phyloP scores from a whole-genome alignment of 2,113 vertebrate species.

The Pycnonotus jocosus region DNA sequence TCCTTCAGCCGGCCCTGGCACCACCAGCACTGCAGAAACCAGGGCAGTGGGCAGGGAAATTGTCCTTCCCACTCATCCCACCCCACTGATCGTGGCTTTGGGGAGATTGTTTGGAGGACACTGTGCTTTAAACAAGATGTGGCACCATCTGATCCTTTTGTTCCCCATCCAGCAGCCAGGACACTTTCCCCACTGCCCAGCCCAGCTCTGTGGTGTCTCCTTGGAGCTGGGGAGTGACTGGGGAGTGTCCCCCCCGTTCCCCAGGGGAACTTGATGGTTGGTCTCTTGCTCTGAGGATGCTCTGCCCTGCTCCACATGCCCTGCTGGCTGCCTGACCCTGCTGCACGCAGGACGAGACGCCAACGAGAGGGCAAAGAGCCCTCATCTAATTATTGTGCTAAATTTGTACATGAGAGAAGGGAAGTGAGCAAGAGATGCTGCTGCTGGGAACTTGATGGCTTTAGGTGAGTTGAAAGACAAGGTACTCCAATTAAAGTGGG shows the following conservation, averaged over 20 bases:
- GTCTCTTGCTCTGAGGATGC: too few relatives aligned
- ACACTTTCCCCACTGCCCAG: not conserved
- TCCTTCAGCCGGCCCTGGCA: accelerated
- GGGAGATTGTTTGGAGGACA: not conserved
- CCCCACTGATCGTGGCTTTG: accelerated
- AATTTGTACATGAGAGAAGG: not conserved
- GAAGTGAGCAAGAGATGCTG: not conserved
- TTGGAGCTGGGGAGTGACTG: not conserved
- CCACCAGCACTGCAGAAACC: not conserved
- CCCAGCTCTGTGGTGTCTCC: accelerated
- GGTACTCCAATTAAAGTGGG: not conserved
- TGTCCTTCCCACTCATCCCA: not conserved
- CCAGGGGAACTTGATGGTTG: too few relatives aligned
- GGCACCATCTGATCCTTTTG: accelerated
- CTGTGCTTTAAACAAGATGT: accelerated
- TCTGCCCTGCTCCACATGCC: not conserved
- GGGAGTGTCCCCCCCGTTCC: not conserved
- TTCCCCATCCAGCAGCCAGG: not conserved
- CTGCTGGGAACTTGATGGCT: not conserved
- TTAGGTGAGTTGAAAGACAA: not conserved
- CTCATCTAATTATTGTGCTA: not conserved
- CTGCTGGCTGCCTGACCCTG: not conserved
- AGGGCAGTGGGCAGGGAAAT: not conserved
- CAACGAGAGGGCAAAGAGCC: not conserved
- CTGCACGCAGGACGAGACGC: not conserved